These are phyloP conservation scores for Phalacrocorax brasilianus DNA, from an alignment of 2,113 vertebrate genomes.

Conservation along the genomic window DNA sequence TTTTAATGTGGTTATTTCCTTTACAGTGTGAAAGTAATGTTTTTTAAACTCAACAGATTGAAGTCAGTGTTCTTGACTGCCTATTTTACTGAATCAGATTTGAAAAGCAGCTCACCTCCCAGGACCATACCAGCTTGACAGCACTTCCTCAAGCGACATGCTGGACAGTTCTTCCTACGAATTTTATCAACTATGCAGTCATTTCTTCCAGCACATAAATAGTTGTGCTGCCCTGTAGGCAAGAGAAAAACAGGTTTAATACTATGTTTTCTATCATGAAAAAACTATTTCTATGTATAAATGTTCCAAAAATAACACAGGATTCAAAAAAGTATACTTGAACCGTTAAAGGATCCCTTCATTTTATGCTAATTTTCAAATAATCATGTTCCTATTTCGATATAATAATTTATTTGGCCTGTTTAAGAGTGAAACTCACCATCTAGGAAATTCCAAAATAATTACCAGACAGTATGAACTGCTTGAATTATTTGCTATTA, in stretches of 20 bases:
- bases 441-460: not conserved
- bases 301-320: not conserved
- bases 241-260: not conserved
- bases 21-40: not conserved
- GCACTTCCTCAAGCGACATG: constrained; percentile 95
- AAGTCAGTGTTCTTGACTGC: not conserved
- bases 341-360: not conserved
- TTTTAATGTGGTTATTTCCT: not conserved
- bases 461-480: not conserved
- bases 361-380: not conserved
- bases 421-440: not conserved
- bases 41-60: not conserved
- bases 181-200: constrained; percentile 99
- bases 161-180: constrained; percentile 96
- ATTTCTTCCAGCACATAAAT: constrained; percentile 96
- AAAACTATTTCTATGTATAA: not conserved
- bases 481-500: not conserved
- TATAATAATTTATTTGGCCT: not conserved
- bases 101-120: constrained; percentile 83
- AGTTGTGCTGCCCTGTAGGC: constrained; percentile 91
- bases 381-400: not conserved
- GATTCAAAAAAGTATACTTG: not conserved
- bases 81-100: not conserved
- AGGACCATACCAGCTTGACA: constrained; percentile 98
- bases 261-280: not conserved